Conservation (phyloP, 2,797 vertebrate species). For the Bryconaethiops microstoma region DNA sequence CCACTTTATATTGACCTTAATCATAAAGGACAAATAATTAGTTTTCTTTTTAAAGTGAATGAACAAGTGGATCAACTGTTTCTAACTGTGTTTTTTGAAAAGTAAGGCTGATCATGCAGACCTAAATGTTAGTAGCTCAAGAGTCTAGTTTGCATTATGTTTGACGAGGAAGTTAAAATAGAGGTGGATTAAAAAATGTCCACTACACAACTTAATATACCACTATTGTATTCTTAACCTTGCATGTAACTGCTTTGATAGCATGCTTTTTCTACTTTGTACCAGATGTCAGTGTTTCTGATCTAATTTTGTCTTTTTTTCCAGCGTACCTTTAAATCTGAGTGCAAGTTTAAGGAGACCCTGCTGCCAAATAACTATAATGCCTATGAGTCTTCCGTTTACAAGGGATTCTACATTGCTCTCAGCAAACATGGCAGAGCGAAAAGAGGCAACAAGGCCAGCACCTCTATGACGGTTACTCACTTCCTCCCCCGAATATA, state of each 20-base stretch:
- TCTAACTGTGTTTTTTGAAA: background rate
- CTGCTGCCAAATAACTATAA: slow-evolving; percentile 98
- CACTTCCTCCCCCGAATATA: slow-evolving; percentile 95
- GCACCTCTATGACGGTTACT: slow-evolving; percentile 91
- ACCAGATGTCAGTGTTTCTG: background rate
- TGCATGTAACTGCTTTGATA: background rate
- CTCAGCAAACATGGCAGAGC: slow-evolving; percentile 92
- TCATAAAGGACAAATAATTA: too few relatives aligned
- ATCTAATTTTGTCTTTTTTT: slow-evolving; percentile 41
- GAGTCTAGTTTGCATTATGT: too few relatives aligned
- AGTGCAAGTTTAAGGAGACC: slow-evolving; percentile 95
- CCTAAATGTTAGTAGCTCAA: background rate
- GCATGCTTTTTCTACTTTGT: background rate
- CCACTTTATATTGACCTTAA: too few relatives aligned
- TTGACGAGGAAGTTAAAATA: background rate
- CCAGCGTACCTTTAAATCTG: slow-evolving; percentile 88
- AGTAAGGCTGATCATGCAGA: background rate
- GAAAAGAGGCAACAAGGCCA: slow-evolving; percentile 91
- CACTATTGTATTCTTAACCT: background rate
- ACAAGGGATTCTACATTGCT: slow-evolving; percentile 90
- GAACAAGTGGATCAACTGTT: background rate
- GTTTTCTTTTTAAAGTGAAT: background rate
- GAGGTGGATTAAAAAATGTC: background rate
- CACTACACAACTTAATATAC: background rate
- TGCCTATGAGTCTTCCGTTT: slow-evolving; percentile 88